These are phyloP conservation scores for Nasonovia ribisnigri DNA, from an alignment of 2,888 invertebrate species.

Conservation along the genomic window DNA sequence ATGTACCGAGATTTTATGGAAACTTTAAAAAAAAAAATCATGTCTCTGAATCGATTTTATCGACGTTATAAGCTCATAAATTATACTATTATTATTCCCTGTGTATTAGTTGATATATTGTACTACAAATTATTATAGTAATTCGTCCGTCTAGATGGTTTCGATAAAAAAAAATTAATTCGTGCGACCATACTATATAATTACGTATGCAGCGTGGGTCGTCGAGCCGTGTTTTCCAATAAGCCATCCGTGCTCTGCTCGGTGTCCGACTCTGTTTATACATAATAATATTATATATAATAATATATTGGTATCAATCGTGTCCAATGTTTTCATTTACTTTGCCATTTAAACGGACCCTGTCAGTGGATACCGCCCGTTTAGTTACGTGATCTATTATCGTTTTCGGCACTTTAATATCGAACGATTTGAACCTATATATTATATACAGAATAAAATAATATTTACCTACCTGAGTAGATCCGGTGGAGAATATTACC, in stretches of 20 bases:
- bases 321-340: neutral
- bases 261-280: neutral
- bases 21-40: neutral
- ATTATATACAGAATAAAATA: neutral
- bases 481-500: neutral
- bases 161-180: slow-evolving; percentile 7
- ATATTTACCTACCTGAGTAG: neutral
- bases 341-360: neutral
- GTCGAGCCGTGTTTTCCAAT: neutral
- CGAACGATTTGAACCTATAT: neutral
- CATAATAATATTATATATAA: neutral
- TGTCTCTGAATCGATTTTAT: neutral
- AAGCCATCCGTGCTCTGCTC: neutral
- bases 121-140: slow-evolving; percentile 8
- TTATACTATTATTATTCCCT: neutral
- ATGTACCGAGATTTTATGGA: neutral
- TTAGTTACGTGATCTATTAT: neutral
- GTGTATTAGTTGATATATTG: neutral
- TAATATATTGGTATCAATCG: neutral
- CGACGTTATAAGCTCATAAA: neutral
- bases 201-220: slow-evolving; percentile 5
- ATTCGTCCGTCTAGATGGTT: neutral
- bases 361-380: neutral
- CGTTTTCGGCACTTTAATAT: neutral
- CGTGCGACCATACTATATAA: neutral